A percentile compares a stretch with the other conserved stretches of the same genome.
Evolutionary conservation across 2,888 invertebrate genomes (phyloP).

Genomic region (Sarcophaga carnaria): DNA sequence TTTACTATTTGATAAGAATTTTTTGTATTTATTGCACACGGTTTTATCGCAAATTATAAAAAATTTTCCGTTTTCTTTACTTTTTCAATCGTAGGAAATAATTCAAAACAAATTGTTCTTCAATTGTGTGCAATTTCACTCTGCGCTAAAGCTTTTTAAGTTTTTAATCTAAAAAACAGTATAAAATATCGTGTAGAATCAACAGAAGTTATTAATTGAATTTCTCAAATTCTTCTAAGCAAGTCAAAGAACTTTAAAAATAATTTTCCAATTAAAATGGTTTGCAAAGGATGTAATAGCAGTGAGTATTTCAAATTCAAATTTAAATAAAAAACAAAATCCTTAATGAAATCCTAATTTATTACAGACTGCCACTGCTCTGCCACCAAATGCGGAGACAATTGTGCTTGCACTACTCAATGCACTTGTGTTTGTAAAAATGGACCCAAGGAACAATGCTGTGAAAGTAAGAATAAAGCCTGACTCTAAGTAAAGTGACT

Average conservation of each 20-base stretch:
- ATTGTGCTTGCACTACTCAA: constrained; percentile 75
- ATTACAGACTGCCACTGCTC: constrained; percentile 75
- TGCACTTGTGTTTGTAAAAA: constrained; percentile 76
- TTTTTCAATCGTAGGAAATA: no score
- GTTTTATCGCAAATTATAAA: neutral
- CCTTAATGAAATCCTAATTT: neutral
- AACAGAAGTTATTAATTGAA: constrained; percentile 10
- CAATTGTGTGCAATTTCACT: constrained; percentile 40
- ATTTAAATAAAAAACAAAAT: neutral
- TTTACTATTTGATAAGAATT: neutral
- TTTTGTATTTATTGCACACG: constrained; percentile 50
- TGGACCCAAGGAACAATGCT: constrained; percentile 75
- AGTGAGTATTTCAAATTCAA: constrained; percentile 70
- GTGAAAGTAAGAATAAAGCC: constrained; percentile 71
- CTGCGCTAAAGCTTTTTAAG: constrained; percentile 6
- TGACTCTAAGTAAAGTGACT: neutral
- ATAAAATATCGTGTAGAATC: constrained; percentile 24
- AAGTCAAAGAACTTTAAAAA: constrained; percentile 8
- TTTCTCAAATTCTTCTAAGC: neutral
- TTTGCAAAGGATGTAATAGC: constrained; percentile 75
- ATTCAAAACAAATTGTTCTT: neutral
- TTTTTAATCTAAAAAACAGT: neutral
- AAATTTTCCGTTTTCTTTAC: neutral
- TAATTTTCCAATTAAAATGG: constrained; percentile 68
- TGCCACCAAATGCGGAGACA: constrained; percentile 74